Base-by-base conservation (phyloP, 2,113 vertebrate species). In the Neoarius graeffei region DNA sequence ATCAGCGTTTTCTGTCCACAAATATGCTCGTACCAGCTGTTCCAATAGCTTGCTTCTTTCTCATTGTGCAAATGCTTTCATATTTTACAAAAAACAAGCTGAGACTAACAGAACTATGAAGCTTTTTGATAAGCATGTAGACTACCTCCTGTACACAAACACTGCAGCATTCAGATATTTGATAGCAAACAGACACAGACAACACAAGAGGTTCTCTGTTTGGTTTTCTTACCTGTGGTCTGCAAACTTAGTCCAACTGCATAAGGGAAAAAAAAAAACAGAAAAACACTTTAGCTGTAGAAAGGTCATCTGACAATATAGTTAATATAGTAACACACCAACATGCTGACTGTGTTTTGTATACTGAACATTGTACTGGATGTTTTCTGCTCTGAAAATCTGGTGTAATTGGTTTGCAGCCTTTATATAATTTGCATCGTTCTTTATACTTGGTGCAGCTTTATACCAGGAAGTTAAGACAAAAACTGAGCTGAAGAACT, bases 211-310 rank as follows among this genome's bases (percentile, higher is more conserved):
- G 54, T 50, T 35, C 3, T 76, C 85, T 25, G 25, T 77, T 66
- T 80, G 48, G 27, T 20, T 48, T 23, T 69, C 87, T 91, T 69
- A 93, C 93, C 93, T 90, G 91, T 87, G 82, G 89, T 92, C 67
- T 92, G 93, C 42, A 94, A 91, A 85, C 92, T 93, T 88, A 94
- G 91, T 77, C 93, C 93, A 84, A 93, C 92, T 93, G 60, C 48
- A 89, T 4, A 52, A 25, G 84, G 7, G 19, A 77, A 79, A 81
- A 74, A 35, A 89, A 52, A 79, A 87, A 84, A 79, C 0, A 84
- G 19, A n/a, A 84, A 59, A 59, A 50, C 1, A 62, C 5, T 69
- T 64, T 27, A 54, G 64, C 5, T 56, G 23, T 15, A 30, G 64
- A 35, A 23, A 59, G 48, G 30, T 76, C 54, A 79, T 10, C 9